Conservation (phyloP, 2,113 vertebrate genomes). For the Shinisaurus crocodilurus region DNA sequence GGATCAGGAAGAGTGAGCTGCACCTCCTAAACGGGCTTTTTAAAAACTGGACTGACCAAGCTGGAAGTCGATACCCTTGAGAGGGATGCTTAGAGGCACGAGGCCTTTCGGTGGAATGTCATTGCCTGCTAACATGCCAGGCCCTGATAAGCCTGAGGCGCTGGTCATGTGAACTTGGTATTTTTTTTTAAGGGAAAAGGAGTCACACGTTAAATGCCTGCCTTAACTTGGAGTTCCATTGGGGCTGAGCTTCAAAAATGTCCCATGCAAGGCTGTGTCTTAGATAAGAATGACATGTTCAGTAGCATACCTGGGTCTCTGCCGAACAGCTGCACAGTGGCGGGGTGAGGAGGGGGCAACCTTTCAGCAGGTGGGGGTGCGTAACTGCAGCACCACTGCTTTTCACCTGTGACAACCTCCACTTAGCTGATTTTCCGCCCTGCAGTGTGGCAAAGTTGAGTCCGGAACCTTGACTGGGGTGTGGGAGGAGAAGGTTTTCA, state of each 20-base stretch:
- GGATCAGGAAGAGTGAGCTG: slow-evolving; percentile 20
- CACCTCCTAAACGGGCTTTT: slow-evolving; percentile 49
- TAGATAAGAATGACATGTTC: accelerated
- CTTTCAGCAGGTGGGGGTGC: background rate
- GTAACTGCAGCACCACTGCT: background rate
- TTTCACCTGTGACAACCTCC: background rate
- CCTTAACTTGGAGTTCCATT: background rate
- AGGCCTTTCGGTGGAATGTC: slow-evolving; percentile 22
- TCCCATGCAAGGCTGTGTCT: background rate
- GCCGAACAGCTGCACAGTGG: background rate
- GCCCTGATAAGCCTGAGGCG: background rate
- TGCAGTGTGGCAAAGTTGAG: background rate
- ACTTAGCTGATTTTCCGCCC: no score
- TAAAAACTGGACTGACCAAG: slow-evolving; percentile 31
- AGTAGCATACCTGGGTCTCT: background rate
- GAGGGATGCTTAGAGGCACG: slow-evolving; percentile 27
- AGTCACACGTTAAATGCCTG: slow-evolving; percentile 12
- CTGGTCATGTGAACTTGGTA: slow-evolving; percentile 41
- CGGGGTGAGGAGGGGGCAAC: background rate
- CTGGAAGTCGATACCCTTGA: slow-evolving; percentile 44
- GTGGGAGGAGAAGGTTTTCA: no score
- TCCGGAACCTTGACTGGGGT: no score
- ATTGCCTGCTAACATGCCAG: slow-evolving; percentile 46
- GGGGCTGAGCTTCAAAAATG: background rate
- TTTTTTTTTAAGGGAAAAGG: slow-evolving; percentile 54